Percentiles rank a stretch among this genome's conserved stretches.
phyloP scores from a whole-genome alignment of 2,797 vertebrate species.

The Gymnopithys bicolor region DNA sequence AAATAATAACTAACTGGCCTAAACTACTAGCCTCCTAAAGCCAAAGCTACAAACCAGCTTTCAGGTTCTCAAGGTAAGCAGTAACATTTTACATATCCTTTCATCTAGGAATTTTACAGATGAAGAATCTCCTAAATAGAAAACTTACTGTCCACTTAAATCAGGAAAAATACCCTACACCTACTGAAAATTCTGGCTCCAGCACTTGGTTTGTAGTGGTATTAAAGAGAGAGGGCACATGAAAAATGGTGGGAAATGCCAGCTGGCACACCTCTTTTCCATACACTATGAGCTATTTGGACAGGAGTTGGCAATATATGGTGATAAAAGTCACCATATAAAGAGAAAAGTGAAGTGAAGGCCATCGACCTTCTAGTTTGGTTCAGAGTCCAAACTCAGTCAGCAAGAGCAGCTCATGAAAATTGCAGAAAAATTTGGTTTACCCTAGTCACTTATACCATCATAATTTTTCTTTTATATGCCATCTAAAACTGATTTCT shows the following conservation, averaged over 20 bases:
- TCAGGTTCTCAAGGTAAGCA: background rate
- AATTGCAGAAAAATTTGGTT: background rate
- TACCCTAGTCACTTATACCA: background rate
- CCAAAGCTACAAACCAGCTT: background rate
- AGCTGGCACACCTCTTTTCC: rapidly evolving
- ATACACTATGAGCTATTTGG: background rate
- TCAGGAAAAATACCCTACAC: background rate
- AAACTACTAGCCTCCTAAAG: background rate
- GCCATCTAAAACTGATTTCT: background rate
- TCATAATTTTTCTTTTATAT: background rate
- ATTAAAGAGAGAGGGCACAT: background rate
- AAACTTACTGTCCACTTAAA: background rate
- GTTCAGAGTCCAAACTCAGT: background rate
- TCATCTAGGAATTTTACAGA: background rate
- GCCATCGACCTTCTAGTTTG: background rate
- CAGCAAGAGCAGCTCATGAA: background rate
- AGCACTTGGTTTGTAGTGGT: rapidly evolving
- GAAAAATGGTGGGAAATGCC: background rate
- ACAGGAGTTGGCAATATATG: background rate
- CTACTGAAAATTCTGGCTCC: background rate
- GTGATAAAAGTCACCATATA: too few species aligned
- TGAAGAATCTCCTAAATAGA: background rate
- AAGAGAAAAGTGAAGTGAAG: background rate
- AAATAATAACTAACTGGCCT: background rate
- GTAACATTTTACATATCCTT: background rate